A percentile compares a stretch with the other conserved stretches of the same genome.
Evolutionary conservation across 2,888 invertebrate genomes (phyloP).

Genomic region (Smittia aterrima): DNA sequence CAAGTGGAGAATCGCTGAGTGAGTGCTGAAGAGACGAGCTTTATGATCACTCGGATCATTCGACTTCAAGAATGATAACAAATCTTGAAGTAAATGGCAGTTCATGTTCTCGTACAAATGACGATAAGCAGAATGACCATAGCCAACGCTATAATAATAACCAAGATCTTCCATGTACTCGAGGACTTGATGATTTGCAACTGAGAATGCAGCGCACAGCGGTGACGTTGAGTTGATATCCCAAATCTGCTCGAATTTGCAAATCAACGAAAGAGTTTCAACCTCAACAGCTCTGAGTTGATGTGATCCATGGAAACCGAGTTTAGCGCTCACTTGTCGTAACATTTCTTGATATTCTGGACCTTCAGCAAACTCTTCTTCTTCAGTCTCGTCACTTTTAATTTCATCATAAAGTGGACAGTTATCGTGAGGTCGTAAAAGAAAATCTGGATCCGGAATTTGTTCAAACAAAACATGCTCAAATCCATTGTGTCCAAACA

Average conservation of each 20-base stretch:
- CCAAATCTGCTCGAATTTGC: slow-evolving; percentile 72
- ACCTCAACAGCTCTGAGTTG: background rate
- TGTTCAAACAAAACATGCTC: background rate
- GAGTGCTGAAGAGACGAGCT: slow-evolving; percentile 63
- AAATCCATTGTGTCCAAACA: background rate
- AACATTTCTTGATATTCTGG: background rate
- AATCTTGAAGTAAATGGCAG: slow-evolving; percentile 65
- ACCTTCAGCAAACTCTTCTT: background rate
- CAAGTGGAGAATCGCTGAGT: slow-evolving; percentile 58
- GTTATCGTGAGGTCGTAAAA: background rate
- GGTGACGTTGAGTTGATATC: slow-evolving; percentile 60
- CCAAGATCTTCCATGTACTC: slow-evolving; percentile 71
- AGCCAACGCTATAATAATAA: slow-evolving; percentile 68
- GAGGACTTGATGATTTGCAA: slow-evolving; percentile 63
- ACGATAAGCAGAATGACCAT: slow-evolving; percentile 58
- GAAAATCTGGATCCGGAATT: background rate
- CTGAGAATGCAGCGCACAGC: slow-evolving; percentile 71
- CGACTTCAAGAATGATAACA: slow-evolving; percentile 53
- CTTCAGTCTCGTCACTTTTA: background rate
- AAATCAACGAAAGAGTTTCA: slow-evolving; percentile 51
- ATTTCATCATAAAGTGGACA: too few species aligned
- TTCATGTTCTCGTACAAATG: slow-evolving; percentile 53
- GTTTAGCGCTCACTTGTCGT: too few species aligned
- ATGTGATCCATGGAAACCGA: background rate
- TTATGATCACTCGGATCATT: slow-evolving; percentile 58